Conservation (phyloP, 2,113 vertebrate species). For the Gambusia holbrooki region DNA sequence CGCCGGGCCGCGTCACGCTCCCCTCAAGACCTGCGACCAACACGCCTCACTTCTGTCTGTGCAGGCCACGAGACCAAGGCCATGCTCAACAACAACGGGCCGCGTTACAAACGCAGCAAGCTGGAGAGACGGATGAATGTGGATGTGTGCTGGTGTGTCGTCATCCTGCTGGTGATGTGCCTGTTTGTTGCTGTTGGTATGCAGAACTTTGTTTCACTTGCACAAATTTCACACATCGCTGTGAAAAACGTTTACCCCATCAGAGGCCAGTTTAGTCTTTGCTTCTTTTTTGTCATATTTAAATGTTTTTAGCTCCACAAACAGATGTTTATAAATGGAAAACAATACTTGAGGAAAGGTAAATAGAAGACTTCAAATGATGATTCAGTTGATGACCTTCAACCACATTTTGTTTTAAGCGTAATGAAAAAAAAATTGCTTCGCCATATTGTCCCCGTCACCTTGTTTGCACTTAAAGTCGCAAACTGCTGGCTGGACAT, state of each 20-base stretch:
- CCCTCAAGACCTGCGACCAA: constrained; percentile 13
- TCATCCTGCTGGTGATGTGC: constrained; percentile 94
- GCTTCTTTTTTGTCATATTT: not conserved
- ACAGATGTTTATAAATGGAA: not conserved
- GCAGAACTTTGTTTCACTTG: constrained; percentile 45
- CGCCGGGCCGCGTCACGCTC: too few species aligned
- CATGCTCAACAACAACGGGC: constrained; percentile 96
- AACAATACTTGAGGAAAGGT: too few species aligned
- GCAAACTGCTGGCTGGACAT: too few species aligned
- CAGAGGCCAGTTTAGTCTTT: not conserved
- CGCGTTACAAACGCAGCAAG: constrained; percentile 96
- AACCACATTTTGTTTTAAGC: too few species aligned
- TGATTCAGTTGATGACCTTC: too few species aligned
- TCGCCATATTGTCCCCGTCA: too few species aligned
- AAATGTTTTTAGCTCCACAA: not conserved
- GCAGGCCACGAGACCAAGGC: constrained; percentile 98
- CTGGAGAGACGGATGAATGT: constrained; percentile 97
- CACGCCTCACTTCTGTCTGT: not conserved
- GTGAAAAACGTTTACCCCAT: not conserved
- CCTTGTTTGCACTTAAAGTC: too few species aligned
- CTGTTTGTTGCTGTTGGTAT: constrained; percentile 92
- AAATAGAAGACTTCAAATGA: too few species aligned
- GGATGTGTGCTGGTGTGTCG: constrained; percentile 95
- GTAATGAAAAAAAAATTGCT: too few species aligned
- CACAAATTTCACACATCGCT: not conserved